Evolutionary conservation across 2,888 invertebrate species (phyloP), one percentile per base, ranked within the genome.

Genomic region (Oasisia sp.): DNA sequence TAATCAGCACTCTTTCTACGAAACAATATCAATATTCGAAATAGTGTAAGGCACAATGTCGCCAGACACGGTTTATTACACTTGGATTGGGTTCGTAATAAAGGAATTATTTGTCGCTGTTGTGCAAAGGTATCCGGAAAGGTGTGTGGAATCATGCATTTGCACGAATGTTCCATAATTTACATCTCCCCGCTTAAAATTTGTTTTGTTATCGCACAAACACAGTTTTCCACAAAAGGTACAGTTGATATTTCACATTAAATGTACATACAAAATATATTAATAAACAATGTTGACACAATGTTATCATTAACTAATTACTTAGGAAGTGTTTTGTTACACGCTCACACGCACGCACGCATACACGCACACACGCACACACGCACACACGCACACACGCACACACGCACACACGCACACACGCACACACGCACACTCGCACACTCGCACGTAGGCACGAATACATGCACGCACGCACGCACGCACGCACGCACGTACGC

Each of bases 401-500:
- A 89, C 89, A 11, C 89, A 89, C 89, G 8, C 89, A 89, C 89
- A 11, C 89, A 89, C 89, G 8, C 89, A 89, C 89, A 11, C 89
- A 89, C 89, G 8, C 89, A 89, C 89, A 11, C 89, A 89, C 89
- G 8, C 89, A 89, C 89, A 11, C 89, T 11, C 89, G 8, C 89
- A 89, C 89, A 11, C 89, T 11, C 89, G 8, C 89, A 89, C 89
- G 8, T 12, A 89, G 11, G 8, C 89, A 89, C 89, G 8, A 8
- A 89, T 11, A 8, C 89, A 89, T 11, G 4, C 89, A 89, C 89
- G 4, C 89, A 89, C 89, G 4, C 89, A 89, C 89, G 4, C 89
- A 89, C 89, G 4, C 89, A 89, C 89, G 4, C 89, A 89, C 89
- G 4, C 89, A 89, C 89, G 4, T 11, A 89, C 89, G 4, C 89